Percentiles rank a stretch among this genome's conserved stretches.
These are phyloP conservation scores for Sarcophaga bullata DNA, from an alignment of 1,140 invertebrate species.

Conservation along the genomic window DNA sequence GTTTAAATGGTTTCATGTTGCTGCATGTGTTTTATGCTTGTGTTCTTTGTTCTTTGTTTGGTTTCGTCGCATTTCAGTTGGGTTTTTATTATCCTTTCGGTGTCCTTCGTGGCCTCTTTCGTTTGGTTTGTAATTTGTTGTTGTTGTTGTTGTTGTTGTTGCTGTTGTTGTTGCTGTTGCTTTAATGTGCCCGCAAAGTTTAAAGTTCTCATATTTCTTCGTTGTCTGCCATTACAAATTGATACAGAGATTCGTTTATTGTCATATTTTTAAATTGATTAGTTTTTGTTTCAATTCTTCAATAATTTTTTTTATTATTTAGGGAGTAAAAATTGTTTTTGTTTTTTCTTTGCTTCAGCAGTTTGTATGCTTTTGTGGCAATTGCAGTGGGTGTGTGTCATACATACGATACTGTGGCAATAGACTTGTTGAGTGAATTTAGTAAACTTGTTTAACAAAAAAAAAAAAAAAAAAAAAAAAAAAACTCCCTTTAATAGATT, in stretches of 20 bases:
- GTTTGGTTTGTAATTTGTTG: too few species aligned
- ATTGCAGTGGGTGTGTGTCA: background rate
- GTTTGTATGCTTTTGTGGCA: background rate
- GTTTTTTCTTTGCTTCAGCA: too few species aligned
- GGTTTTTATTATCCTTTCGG: too few species aligned
- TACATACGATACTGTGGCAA: background rate
- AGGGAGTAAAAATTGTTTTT: background rate
- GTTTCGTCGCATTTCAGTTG: too few species aligned
- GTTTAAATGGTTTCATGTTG: background rate
- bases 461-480: too few species aligned
- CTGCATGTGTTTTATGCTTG: background rate
- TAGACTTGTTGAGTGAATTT: background rate
- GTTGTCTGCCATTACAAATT: constrained; percentile 4
- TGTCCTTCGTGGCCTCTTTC: too few species aligned
- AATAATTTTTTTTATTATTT: background rate
- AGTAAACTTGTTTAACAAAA: too few species aligned
- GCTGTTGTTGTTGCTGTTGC: too few species aligned
- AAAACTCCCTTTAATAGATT: too few species aligned
- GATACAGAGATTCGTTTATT: background rate
- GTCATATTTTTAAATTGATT: background rate
- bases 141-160: too few species aligned
- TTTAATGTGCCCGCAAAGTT: constrained; percentile 21
- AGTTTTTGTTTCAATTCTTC: too few species aligned
- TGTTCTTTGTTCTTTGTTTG: too few species aligned
- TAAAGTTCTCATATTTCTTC: constrained; percentile 9